Evolutionary conservation across 2,113 vertebrate species (phyloP).

Genomic region (Paracanthobrama guichenoti): DNA sequence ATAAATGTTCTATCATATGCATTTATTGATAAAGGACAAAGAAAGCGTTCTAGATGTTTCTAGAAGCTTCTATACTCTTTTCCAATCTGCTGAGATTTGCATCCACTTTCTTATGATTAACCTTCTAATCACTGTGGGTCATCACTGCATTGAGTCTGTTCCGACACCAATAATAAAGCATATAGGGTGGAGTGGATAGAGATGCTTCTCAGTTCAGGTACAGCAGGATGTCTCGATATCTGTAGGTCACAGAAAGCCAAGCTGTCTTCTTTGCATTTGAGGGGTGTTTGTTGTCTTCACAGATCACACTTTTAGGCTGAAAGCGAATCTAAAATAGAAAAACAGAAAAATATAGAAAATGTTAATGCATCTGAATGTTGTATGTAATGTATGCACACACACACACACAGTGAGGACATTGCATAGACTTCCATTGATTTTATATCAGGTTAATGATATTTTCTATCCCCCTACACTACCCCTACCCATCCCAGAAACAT

Average conservation of each 20-base stretch:
- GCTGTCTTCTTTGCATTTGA: not conserved
- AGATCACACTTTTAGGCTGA: not conserved
- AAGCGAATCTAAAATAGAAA: not conserved
- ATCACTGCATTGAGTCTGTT: constrained; percentile 23
- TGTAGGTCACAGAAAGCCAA: constrained; percentile 8
- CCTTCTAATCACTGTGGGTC: constrained; percentile 20
- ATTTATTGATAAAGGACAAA: not conserved
- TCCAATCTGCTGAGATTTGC: not conserved
- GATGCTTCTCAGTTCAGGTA: constrained; percentile 15
- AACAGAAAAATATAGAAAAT: not conserved
- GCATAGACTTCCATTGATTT: no score
- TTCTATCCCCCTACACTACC: no score
- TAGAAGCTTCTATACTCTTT: not conserved
- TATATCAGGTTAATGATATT: no score
- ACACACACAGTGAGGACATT: no score
- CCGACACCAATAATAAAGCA: constrained; percentile 40
- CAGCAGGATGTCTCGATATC: not conserved
- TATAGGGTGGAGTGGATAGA: not conserved
- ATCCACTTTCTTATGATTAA: constrained; percentile 13
- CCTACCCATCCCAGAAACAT: no score
- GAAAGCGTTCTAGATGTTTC: not conserved
- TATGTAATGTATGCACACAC: not conserved
- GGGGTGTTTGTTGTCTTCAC: not conserved
- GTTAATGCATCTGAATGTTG: not conserved
- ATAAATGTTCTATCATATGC: not conserved